phyloP scores from a whole-genome alignment of 1,140 invertebrate genomes.

The Pachyrhynchus sulphureomaculatus region DNA sequence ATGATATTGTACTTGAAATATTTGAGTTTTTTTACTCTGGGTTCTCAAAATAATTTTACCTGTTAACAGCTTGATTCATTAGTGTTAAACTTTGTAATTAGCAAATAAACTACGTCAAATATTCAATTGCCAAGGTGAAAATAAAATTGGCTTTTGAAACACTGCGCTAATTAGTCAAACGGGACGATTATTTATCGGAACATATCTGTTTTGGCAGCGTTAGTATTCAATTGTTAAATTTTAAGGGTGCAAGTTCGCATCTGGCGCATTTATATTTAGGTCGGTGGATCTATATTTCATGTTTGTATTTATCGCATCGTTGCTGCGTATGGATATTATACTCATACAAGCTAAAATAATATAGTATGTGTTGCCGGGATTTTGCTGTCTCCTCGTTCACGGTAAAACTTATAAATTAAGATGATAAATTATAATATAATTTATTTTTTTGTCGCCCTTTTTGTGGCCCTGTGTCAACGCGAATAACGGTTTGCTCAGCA shows the following conservation, averaged over 20 bases:
- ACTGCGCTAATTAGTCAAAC: slow-evolving; percentile 10
- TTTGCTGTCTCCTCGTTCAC: slow-evolving; percentile 31
- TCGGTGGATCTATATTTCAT: slow-evolving; percentile 41
- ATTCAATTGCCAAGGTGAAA: slow-evolving; percentile 3
- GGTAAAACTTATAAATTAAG: slow-evolving; percentile 37
- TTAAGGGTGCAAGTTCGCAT: slow-evolving; percentile 39
- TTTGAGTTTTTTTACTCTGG: too few species aligned
- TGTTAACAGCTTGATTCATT: neutral
- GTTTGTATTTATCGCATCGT: slow-evolving; percentile 37
- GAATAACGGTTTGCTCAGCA: slow-evolving; percentile 12
- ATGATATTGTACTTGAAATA: too few species aligned
- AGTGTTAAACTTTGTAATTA: neutral
- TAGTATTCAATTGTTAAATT: slow-evolving; percentile 38
- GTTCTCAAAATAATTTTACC: too few species aligned
- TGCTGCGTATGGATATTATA: slow-evolving; percentile 21
- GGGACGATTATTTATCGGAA: slow-evolving; percentile 26
- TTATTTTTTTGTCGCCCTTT: slow-evolving; percentile 33
- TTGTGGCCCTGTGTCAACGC: slow-evolving; percentile 4
- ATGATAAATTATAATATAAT: slow-evolving; percentile 41
- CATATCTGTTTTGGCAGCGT: slow-evolving; percentile 27
- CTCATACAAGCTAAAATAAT: slow-evolving; percentile 15
- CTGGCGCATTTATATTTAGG: slow-evolving; percentile 37
- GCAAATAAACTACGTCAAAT: slow-evolving; percentile 6
- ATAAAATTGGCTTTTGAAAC: slow-evolving; percentile 16
- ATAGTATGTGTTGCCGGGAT: slow-evolving; percentile 34